Conservation (phyloP, 1,140 invertebrate genomes). For the Lutraria rhynchaena region DNA sequence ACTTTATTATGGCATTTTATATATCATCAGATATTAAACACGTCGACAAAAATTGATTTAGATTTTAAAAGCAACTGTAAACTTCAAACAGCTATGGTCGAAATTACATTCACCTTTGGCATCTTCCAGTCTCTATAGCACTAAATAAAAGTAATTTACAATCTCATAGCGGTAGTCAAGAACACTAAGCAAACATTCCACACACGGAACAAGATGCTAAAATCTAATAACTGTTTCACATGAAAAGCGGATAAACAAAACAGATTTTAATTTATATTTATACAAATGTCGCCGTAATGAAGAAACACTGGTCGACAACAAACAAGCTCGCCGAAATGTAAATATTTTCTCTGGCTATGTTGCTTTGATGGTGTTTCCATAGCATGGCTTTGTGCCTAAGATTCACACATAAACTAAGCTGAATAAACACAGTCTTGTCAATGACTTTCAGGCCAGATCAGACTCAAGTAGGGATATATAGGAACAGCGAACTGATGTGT, state of each 20-base stretch:
- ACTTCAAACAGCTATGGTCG: no score
- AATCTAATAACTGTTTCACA: conserved; percentile 59
- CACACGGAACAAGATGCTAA: conserved; percentile 41
- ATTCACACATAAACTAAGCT: conserved; percentile 61
- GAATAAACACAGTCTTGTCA: conserved; percentile 53
- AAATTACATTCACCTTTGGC: no score
- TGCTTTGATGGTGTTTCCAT: conserved; percentile 56
- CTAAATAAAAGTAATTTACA: conserved; percentile 34
- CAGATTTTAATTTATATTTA: conserved; percentile 62
- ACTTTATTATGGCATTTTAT: no score
- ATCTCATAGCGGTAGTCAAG: conserved; percentile 15
- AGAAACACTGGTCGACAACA: conserved; percentile 58
- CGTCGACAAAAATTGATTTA: no score
- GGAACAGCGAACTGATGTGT: conserved; percentile 32
- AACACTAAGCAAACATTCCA: conserved; percentile 44
- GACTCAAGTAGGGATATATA: conserved; percentile 18
- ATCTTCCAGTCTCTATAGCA: not conserved
- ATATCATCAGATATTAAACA: no score
- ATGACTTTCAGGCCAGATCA: conserved; percentile 25
- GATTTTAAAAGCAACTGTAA: no score
- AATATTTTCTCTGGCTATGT: conserved; percentile 52
- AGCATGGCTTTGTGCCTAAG: conserved; percentile 15
- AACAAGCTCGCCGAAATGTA: conserved; percentile 54
- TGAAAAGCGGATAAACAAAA: conserved; percentile 59
- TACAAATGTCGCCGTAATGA: conserved; percentile 56